Conservation (phyloP, 2,797 vertebrate species). For the Rhadinocentrus ornatus region DNA sequence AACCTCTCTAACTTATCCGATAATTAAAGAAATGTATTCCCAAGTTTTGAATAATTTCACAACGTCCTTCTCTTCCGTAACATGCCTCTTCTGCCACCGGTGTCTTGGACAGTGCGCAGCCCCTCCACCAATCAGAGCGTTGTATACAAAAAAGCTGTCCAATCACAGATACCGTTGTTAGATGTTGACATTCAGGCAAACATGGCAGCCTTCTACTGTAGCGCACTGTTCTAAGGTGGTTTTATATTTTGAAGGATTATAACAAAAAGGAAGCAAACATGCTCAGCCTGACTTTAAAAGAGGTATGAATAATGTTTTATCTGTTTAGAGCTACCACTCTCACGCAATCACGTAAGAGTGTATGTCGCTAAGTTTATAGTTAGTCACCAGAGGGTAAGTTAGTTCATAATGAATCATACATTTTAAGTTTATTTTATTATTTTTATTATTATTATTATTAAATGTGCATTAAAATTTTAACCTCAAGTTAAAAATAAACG, state of each 20-base stretch:
- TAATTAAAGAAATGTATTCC: rapidly evolving
- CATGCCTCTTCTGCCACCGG: slow-evolving; percentile 8
- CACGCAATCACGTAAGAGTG: too few relatives aligned
- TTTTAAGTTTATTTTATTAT: too few relatives aligned
- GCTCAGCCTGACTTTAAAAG: slow-evolving; percentile 85
- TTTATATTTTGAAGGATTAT: slow-evolving; percentile 8
- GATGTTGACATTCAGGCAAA: slow-evolving; percentile 50
- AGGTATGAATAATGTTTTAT: slow-evolving; percentile 81
- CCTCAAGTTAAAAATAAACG: not conserved
- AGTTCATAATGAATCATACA: too few relatives aligned
- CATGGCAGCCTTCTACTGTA: slow-evolving; percentile 82
- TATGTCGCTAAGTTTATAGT: too few relatives aligned
- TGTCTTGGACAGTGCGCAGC: rapidly evolving
- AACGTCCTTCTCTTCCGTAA: slow-evolving; percentile 9
- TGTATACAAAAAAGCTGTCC: slow-evolving; percentile 41
- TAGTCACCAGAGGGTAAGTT: too few relatives aligned
- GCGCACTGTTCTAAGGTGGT: slow-evolving; percentile 47
- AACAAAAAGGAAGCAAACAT: slow-evolving; percentile 64
- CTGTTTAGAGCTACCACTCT: not conserved
- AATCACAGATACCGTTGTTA: slow-evolving; percentile 78
- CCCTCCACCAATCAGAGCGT: slow-evolving; percentile 69
- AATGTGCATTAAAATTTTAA: not conserved
- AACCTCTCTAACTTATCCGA: not conserved
- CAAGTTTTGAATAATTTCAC: not conserved
- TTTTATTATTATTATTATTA: too few relatives aligned